A percentile compares a stretch with the other conserved stretches of the same genome.
phyloP scores from a whole-genome alignment of 1,140 invertebrate genomes.

The Sycophaga agraensis region DNA sequence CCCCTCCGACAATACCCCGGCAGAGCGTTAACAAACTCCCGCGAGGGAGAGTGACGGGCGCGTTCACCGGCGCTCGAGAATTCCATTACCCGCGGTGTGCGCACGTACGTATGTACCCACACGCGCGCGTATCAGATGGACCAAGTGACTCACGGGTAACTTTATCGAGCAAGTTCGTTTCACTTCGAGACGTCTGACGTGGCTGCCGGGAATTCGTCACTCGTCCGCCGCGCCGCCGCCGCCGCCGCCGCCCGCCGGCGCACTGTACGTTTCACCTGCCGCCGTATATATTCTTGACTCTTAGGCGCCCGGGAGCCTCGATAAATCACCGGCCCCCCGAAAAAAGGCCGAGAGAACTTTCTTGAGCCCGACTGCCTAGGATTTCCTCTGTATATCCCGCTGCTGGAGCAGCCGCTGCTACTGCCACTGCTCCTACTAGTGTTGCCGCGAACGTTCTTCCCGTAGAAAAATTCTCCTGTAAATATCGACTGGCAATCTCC shows the following conservation, averaged over 20 bases:
- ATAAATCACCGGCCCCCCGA: conserved; percentile 15
- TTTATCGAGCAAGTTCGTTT: conserved; percentile 18
- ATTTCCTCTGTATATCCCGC: too few relatives aligned
- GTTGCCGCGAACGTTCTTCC: too few relatives aligned
- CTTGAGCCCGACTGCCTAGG: background rate
- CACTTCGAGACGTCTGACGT: conserved; percentile 4
- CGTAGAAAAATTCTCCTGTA: too few relatives aligned
- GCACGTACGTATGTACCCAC: background rate
- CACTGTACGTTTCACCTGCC: background rate
- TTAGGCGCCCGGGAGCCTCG: conserved; percentile 4
- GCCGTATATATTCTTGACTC: conserved; percentile 9
- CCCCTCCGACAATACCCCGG: too few relatives aligned
- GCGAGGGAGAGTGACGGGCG: background rate
- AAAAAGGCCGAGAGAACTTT: conserved; percentile 5
- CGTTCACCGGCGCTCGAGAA: background rate
- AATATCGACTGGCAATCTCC: too few relatives aligned
- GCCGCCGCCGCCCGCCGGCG: too few relatives aligned
- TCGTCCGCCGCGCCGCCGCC: background rate
- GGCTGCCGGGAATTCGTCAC: conserved; percentile 21
- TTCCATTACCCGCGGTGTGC: conserved; percentile 1
- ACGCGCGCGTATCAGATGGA: conserved; percentile 6
- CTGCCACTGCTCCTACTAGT: too few relatives aligned
- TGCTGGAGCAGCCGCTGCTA: too few relatives aligned
- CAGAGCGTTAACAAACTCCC: background rate
- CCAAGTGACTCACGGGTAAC: conserved; percentile 12